Percentiles rank a stretch among this genome's conserved stretches.
phyloP scores from a whole-genome alignment of 1,140 invertebrate genomes.

The Aphis gossypii region DNA sequence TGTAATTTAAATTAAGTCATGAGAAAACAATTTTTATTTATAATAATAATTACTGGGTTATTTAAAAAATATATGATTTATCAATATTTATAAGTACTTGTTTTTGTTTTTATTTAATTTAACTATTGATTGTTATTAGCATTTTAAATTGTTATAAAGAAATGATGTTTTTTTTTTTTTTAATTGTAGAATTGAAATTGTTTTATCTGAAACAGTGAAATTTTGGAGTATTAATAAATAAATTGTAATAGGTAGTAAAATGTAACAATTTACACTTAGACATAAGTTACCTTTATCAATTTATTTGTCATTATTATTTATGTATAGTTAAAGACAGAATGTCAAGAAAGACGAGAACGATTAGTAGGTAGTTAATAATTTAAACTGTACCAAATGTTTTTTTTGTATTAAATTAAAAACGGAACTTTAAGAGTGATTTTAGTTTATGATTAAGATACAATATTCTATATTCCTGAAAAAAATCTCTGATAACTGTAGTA shows the following conservation, averaged over 20 bases:
- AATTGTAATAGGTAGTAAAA: neutral
- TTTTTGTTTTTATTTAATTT: conserved; percentile 1
- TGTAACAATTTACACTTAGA: neutral
- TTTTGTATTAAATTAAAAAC: too few species aligned
- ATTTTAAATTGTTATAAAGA: neutral
- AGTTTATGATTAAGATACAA: too few species aligned
- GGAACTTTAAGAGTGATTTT: too few species aligned
- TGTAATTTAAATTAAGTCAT: neutral
- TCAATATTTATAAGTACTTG: neutral
- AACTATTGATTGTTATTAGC: neutral
- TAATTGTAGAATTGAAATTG: neutral
- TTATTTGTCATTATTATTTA: conserved; percentile 1
- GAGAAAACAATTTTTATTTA: neutral
- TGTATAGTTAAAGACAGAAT: neutral
- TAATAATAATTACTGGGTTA: neutral
- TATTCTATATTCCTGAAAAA: too few species aligned
- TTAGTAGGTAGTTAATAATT: too few species aligned
- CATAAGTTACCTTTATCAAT: neutral
- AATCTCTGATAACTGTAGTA: too few species aligned
- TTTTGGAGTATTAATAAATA: neutral
- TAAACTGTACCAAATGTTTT: too few species aligned
- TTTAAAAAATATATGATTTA: neutral
- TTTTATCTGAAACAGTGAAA: neutral
- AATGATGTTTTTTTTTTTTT: neutral
- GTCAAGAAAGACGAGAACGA: neutral